A percentile compares a stretch with the other conserved stretches of the same genome.
Evolutionary conservation across 2,888 invertebrate genomes (phyloP).

Genomic region (Cylloceria caligata): DNA sequence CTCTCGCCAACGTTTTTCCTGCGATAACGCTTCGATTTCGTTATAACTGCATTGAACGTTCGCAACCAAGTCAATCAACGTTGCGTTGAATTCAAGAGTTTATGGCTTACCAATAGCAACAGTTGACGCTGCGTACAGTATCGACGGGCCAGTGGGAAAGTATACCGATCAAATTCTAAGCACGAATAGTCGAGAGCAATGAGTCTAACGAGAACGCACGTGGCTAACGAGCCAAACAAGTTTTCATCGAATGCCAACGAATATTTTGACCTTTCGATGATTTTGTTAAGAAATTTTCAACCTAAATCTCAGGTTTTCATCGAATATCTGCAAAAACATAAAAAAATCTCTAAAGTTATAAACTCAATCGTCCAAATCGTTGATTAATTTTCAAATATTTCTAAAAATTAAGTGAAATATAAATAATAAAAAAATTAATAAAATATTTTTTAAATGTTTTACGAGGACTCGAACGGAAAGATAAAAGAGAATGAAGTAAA

Average conservation of each 20-base stretch:
- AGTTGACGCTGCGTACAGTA: constrained; percentile 10
- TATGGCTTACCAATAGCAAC: constrained; percentile 25
- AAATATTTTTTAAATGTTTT: no score
- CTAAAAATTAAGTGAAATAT: background rate
- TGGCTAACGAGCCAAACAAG: constrained; percentile 30
- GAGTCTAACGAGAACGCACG: constrained; percentile 40
- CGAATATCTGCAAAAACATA: background rate
- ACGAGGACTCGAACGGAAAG: background rate
- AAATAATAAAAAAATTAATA: background rate
- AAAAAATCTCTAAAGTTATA: background rate
- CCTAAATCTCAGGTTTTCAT: background rate
- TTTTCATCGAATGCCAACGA: constrained; percentile 1
- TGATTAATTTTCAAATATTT: background rate
- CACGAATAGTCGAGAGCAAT: constrained; percentile 28
- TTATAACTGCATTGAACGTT: background rate
- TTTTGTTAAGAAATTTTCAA: background rate
- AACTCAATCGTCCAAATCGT: no score
- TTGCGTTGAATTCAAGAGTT: constrained; percentile 33
- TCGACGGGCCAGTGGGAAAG: constrained; percentile 7
- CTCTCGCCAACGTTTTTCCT: background rate
- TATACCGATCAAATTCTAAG: constrained; percentile 32
- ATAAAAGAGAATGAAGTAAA: background rate
- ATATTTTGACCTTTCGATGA: background rate
- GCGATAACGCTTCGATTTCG: background rate
- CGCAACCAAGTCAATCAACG: constrained; percentile 1